Conservation (phyloP, 2,888 invertebrate genomes). For the Neuroscelio doddi region DNA sequence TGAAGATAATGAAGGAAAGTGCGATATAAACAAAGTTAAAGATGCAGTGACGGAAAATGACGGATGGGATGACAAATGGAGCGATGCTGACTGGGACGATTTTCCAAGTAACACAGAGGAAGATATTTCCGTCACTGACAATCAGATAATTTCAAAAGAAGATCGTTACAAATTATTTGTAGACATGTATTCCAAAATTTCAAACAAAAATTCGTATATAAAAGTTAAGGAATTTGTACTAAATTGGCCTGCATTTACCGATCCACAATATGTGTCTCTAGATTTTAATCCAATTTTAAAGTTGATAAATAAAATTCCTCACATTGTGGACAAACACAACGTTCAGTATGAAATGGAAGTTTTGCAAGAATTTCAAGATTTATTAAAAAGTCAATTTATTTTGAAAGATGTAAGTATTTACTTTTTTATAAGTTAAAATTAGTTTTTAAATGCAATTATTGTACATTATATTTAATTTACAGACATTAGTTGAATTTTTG, state of each 20-base stretch:
- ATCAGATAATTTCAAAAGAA: constrained; percentile 50
- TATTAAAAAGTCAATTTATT: constrained; percentile 52
- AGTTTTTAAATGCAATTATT: constrained; percentile 5
- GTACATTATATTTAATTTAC: no score
- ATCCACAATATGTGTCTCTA: constrained; percentile 48
- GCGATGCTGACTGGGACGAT: constrained; percentile 61
- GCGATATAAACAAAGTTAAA: no score
- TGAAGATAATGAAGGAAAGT: no score
- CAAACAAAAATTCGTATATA: constrained; percentile 53
- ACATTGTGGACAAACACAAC: constrained; percentile 48
- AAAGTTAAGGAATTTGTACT: constrained; percentile 56
- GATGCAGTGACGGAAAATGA: constrained; percentile 17
- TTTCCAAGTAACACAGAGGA: constrained; percentile 55
- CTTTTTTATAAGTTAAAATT: constrained; percentile 13
- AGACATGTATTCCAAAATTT: constrained; percentile 50
- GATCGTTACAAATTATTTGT: constrained; percentile 57
- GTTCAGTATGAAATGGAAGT: constrained; percentile 47
- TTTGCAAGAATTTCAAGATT: constrained; percentile 60
- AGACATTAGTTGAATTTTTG: constrained; percentile 60
- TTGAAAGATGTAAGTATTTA: constrained; percentile 52
- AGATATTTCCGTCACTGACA: constrained; percentile 28
- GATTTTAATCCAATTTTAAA: constrained; percentile 56
- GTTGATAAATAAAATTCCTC: constrained; percentile 50
- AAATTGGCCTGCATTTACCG: constrained; percentile 56
- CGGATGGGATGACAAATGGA: constrained; percentile 53